These are phyloP conservation scores for Aphrophora alni DNA, from an alignment of 2,888 invertebrate species.

Conservation along the genomic window DNA sequence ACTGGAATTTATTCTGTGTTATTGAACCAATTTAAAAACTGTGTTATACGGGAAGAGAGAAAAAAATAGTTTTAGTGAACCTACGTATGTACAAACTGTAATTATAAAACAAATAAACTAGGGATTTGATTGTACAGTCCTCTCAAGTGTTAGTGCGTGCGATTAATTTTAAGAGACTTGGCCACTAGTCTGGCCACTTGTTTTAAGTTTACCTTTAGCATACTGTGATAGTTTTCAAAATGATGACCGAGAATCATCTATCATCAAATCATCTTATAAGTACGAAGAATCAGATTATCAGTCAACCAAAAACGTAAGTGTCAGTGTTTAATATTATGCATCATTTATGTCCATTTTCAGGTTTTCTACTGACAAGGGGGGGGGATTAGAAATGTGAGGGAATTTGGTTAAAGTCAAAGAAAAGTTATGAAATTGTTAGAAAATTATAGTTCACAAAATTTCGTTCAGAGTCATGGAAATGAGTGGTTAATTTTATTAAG, in stretches of 20 bases:
- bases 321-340: too few species aligned
- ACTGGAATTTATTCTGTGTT: background rate
- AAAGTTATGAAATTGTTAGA: too few species aligned
- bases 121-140: background rate
- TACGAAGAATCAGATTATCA: background rate
- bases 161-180: background rate
- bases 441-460: too few species aligned
- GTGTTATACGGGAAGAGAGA: background rate
- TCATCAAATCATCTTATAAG: background rate
- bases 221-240: constrained; percentile 1
- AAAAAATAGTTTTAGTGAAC: background rate
- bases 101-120: too few species aligned
- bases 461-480: too few species aligned
- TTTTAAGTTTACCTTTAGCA: constrained; percentile 2
- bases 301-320: background rate
- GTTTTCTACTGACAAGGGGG: too few species aligned
- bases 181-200: background rate
- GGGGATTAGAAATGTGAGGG: too few species aligned
- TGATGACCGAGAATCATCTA: background rate
- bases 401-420: too few species aligned
- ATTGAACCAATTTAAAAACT: background rate
- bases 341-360: too few species aligned
- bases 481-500: too few species aligned
- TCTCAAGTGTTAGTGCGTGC: background rate
- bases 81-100: background rate